Evolutionary conservation across 2,888 invertebrate genomes (phyloP).

Genomic region (Lochmaea crataegi): DNA sequence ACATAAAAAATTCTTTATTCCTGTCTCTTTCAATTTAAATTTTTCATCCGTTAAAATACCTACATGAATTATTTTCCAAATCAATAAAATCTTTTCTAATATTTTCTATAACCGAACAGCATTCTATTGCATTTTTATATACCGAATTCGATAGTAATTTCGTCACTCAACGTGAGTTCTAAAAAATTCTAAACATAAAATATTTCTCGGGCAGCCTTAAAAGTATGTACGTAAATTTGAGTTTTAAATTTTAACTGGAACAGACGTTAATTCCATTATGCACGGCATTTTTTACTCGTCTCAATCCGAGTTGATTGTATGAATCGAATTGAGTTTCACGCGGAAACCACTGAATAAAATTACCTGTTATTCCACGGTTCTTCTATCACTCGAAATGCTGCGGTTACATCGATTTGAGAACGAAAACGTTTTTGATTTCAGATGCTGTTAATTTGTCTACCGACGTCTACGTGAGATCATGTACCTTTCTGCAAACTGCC

Average conservation of each 20-base stretch:
- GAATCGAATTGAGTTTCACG: conserved; percentile 42
- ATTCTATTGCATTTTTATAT: too few species aligned
- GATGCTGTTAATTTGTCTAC: conserved; percentile 41
- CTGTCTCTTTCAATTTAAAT: too few species aligned
- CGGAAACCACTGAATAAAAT: conserved; percentile 41
- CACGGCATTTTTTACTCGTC: conserved; percentile 14
- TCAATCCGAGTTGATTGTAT: conserved; percentile 38
- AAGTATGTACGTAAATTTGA: not conserved
- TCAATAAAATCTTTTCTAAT: too few species aligned
- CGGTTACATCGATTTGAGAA: conserved; percentile 43
- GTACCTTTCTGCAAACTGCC: conserved; percentile 11
- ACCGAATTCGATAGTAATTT: too few species aligned
- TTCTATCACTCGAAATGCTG: conserved; percentile 27
- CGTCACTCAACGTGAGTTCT: too few species aligned
- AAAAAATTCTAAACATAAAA: too few species aligned
- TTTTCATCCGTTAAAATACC: too few species aligned
- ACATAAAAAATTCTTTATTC: too few species aligned
- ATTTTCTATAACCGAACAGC: too few species aligned
- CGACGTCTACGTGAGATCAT: conserved; percentile 41
- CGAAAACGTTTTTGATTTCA: conserved; percentile 45
- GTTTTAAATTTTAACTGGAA: not conserved
- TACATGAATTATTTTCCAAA: too few species aligned
- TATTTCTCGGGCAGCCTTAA: not conserved
- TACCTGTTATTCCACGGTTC: conserved; percentile 30
- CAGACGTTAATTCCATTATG: conserved; percentile 24